Base-by-base conservation (phyloP, 2,888 invertebrate species). In the Allacma fusca region DNA sequence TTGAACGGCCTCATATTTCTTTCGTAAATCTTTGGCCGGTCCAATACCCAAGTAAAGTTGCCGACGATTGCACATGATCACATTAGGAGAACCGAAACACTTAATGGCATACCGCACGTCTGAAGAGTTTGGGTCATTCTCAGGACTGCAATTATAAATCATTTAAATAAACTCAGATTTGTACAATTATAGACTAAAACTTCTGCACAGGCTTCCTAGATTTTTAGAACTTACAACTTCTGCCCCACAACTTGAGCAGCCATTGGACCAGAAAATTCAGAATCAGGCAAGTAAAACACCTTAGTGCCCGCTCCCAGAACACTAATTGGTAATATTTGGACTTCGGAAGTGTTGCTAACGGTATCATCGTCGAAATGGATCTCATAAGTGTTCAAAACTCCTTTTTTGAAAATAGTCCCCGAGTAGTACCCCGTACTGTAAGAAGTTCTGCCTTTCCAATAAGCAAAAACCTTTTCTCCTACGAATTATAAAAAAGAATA, bases 381-480 rank as follows among this genome's bases (percentile, higher is more conserved):
- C 9, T 29, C 29, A 28, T 75, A 75, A 21, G 62, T 62, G 29
- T 75, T 75, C 23, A 75, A 26, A 19, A 75, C 75, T 9, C 75
- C 75, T 44, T 75, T 75, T 44, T 65, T 26, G 12, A 67, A 23
- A n/a, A 75, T 75, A 21, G 64, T 64, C 12, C 75, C 75, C 28
- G 75, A 64, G 44, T 75, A 75, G 29, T 75, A 75, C 9, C 75
- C 75, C 9, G 75, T 75, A 64, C 75, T 75, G 43, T 26, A 64
- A 16, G 75, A 40, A 1, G 75, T 75, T 23, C 29, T n/a, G 5
- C 75, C 75, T 28, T 75, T 75, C 75, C 75, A 75, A 43, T 75
- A 75, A 19, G 75, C 75, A 65, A 75, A 75, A 4, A 75, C 75
- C 43, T 75, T 75, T n/a, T 75, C 75, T 44, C 75, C 75, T 75